phyloP scores from a whole-genome alignment of 2,113 vertebrate species.

The Tringa solitaria region DNA sequence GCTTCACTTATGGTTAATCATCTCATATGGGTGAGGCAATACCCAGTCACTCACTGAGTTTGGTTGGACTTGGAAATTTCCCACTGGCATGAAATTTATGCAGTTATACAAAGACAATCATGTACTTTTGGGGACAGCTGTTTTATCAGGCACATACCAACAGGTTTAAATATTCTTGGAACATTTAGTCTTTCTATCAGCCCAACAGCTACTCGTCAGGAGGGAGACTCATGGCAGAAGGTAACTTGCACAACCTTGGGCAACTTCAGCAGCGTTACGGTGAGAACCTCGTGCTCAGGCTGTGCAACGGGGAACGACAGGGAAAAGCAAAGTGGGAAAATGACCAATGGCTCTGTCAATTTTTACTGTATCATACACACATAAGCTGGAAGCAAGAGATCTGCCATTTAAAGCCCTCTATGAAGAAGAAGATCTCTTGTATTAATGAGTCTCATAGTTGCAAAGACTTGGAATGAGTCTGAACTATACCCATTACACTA shows the following conservation, averaged over 20 bases:
- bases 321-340: neutral
- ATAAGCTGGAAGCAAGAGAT: neutral
- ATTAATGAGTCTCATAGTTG: neutral
- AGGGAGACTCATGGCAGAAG: neutral
- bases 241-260: neutral
- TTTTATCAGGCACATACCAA: neutral
- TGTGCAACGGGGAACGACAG: neutral
- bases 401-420: neutral
- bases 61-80: neutral
- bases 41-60: neutral
- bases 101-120: neutral
- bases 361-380: neutral
- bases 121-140: neutral
- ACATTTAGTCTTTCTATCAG: neutral
- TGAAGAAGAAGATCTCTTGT: neutral
- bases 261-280: neutral
- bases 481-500: neutral
- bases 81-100: neutral
- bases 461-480: neutral
- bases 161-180: neutral
- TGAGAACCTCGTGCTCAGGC: neutral
- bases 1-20: neutral
- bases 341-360: neutral
- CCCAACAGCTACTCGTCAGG: neutral
- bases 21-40: neutral